Evolutionary conservation across 1,140 invertebrate species (phyloP), one percentile per base, ranked within the genome.

Genomic region (Diabrotica undecimpunctata): DNA sequence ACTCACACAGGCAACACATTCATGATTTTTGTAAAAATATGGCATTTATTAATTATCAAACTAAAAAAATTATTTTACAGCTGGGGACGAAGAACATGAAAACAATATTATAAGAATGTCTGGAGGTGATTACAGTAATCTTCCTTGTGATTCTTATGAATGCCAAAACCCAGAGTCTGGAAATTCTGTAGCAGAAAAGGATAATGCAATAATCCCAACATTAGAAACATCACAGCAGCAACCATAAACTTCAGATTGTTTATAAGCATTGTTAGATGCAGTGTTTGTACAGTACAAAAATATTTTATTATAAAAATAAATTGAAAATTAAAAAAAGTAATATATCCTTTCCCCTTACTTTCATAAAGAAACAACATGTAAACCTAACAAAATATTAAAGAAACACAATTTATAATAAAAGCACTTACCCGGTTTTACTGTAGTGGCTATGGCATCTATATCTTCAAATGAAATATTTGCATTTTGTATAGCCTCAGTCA

Each of bases 391-490:
- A n/a, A n/a, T n/a, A n/a, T n/a, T n/a, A n/a, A n/a, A n/a, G n/a
- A n/a, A n/a, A n/a, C n/a, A n/a, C n/a, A n/a, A n/a, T n/a, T n/a
- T n/a, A 46, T 46, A 46, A 46, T 46, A 46, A 46, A 10, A 46
- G 25, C 46, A 60, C 64, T 62, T 69, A 83, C 87, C 96, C 61
- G 97, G 97, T 79, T 91, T 91, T 0, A 89, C 86, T 35, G 96
- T 97, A 2, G 92, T 87, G 55, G 96, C 96, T 72, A 98, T 87
- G n/a, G 94, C 95, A 84, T 92, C 88, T 51, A 98, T 57, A 77
- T 96, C 87, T 54, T 85, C 75, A n/a, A 93, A 76, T 54, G 75
- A 77, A n/a, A 94, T 54, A 51, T 84, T 81, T 9, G 93, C 87
- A 60, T 82, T 77, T 50, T 79, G 68, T 8, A 97, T 73, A 39